These are phyloP conservation scores for Tragelaphus scriptus DNA, from an alignment of 2,113 vertebrate genomes.

Conservation along the genomic window DNA sequence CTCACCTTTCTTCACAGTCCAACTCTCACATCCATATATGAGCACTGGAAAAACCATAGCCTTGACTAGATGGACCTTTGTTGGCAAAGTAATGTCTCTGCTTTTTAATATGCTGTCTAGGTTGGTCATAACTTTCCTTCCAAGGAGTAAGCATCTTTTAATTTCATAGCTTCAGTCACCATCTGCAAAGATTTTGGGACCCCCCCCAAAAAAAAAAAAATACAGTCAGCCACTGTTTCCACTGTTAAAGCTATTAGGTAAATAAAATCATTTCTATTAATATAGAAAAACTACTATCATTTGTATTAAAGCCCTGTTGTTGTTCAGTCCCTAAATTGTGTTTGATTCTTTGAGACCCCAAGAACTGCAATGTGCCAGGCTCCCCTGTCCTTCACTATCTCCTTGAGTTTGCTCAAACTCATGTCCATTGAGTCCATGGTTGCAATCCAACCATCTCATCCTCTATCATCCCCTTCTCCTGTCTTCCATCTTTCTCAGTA, in stretches of 20 bases:
- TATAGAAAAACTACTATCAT: neutral
- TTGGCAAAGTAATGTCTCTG: neutral
- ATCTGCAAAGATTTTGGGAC: neutral
- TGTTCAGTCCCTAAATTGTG: neutral
- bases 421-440: neutral
- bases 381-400: neutral
- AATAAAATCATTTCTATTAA: neutral
- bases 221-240: neutral
- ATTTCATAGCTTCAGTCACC: neutral
- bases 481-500: neutral
- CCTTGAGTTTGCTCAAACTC: neutral
- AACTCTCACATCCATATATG: neutral
- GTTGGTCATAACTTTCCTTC: neutral
- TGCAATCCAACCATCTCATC: neutral
- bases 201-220: rapidly evolving
- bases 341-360: neutral
- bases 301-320: neutral
- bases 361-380: neutral
- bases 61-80: neutral
- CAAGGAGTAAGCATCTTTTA: neutral
- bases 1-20: neutral
- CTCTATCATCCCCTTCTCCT: neutral
- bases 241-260: neutral
- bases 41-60: neutral
- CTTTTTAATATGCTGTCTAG: neutral